These are phyloP conservation scores for Callospermophilus lateralis DNA, from an alignment of 2,113 vertebrate genomes.

Conservation along the genomic window DNA sequence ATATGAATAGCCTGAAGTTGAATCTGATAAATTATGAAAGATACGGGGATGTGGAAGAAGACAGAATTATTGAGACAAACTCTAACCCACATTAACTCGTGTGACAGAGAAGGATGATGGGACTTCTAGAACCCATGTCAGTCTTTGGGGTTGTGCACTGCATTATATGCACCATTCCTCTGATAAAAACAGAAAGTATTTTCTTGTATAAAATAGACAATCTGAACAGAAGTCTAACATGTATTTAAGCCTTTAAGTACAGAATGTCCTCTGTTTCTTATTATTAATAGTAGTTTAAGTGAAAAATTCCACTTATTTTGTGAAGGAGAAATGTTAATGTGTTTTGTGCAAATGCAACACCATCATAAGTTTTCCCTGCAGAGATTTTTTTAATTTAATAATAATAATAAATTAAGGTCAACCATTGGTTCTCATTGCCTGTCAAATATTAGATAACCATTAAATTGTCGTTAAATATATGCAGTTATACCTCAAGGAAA, in stretches of 20 bases:
- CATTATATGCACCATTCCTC: not conserved
- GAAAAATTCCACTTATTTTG: not conserved
- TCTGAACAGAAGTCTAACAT: not conserved
- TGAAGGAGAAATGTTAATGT: not conserved
- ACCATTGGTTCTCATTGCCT: not conserved
- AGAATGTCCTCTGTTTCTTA: not conserved
- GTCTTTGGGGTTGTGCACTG: fast-evolving
- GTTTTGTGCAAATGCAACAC: not conserved
- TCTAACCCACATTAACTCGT: not conserved
- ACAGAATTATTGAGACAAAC: not conserved
- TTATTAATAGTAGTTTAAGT: not conserved
- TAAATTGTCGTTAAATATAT: not conserved
- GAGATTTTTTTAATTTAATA: not conserved
- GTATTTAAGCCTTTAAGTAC: not conserved
- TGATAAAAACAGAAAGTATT: not conserved
- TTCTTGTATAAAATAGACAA: not conserved
- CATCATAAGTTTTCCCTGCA: not conserved
- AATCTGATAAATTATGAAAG: not conserved
- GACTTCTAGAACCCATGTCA: not conserved
- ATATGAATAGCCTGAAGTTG: constrained; percentile 8
- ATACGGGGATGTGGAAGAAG: not conserved
- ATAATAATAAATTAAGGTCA: not conserved
- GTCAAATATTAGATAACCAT: not conserved
- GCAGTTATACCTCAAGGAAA: not conserved
- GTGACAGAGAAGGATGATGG: not conserved